Evolutionary conservation across 2,797 vertebrate species (phyloP).

Genomic region (Diglossa cyanea): DNA sequence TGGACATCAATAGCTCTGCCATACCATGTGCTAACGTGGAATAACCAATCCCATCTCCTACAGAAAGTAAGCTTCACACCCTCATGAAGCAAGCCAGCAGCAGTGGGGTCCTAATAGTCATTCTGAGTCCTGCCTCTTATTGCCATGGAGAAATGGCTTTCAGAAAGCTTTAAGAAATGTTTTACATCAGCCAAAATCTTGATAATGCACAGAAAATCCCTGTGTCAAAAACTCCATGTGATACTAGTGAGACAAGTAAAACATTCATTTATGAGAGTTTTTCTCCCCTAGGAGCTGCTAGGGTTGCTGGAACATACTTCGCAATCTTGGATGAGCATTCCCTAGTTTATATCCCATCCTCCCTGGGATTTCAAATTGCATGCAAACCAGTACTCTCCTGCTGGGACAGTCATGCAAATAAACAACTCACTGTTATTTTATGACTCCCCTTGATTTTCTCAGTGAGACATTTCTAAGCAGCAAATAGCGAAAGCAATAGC

Average conservation of each 20-base stretch:
- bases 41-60: not conserved
- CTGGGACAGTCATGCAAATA: not conserved
- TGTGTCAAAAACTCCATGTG: not conserved
- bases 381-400: not conserved
- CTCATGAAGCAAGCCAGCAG: not conserved
- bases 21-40: not conserved
- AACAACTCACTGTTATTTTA: not conserved
- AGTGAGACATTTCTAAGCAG: not conserved
- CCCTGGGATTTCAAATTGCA: not conserved
- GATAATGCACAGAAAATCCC: not conserved
- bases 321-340: not conserved
- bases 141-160: not conserved
- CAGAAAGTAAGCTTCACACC: not conserved
- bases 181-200: not conserved
- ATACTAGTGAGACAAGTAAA: not conserved
- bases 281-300: not conserved
- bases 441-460: slow-evolving; percentile 2
- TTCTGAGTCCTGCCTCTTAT: not conserved
- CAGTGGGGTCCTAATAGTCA: not conserved
- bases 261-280: not conserved
- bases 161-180: not conserved
- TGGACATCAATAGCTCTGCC: not conserved
- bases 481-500: not conserved
- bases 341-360: not conserved
- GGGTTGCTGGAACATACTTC: not conserved